These are phyloP conservation scores for Peromyscus leucopus DNA, from an alignment of 2,113 vertebrate genomes.

Conservation along the genomic window DNA sequence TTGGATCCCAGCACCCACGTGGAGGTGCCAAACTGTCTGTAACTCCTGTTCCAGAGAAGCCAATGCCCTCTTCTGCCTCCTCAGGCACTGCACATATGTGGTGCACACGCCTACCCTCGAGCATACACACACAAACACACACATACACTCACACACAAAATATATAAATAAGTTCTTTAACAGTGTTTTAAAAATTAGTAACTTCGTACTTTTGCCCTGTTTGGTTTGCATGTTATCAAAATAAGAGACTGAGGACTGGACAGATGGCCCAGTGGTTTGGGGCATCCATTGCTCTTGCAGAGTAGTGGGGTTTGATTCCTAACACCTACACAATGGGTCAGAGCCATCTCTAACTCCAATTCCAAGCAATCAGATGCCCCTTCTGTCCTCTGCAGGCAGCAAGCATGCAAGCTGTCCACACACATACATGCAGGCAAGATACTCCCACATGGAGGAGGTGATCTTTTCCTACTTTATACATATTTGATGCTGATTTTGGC, in stretches of 20 bases:
- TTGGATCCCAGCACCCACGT: not conserved
- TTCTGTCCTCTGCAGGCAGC: not conserved
- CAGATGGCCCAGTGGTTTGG: not conserved
- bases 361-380: not conserved
- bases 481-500: not conserved
- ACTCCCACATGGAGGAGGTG: rapidly evolving
- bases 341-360: too few relatives aligned
- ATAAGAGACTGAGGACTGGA: not conserved
- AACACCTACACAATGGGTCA: not conserved
- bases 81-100: not conserved
- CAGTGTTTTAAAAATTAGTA: not conserved
- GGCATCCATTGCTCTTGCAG: too few relatives aligned
- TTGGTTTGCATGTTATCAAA: not conserved
- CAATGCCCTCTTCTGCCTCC: not conserved
- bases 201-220: not conserved
- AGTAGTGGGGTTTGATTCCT: not conserved
- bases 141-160: not conserved
- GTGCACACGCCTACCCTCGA: not conserved
- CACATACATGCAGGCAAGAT: not conserved
- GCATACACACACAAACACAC: not conserved
- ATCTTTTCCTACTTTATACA: not conserved
- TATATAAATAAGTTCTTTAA: not conserved
- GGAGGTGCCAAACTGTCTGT: not conserved
- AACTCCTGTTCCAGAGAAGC: not conserved
- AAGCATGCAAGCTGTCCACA: not conserved